Percentiles rank a stretch among this genome's conserved stretches.
phyloP scores from a whole-genome alignment of 2,113 vertebrate species.

The Chaenocephalus aceratus region DNA sequence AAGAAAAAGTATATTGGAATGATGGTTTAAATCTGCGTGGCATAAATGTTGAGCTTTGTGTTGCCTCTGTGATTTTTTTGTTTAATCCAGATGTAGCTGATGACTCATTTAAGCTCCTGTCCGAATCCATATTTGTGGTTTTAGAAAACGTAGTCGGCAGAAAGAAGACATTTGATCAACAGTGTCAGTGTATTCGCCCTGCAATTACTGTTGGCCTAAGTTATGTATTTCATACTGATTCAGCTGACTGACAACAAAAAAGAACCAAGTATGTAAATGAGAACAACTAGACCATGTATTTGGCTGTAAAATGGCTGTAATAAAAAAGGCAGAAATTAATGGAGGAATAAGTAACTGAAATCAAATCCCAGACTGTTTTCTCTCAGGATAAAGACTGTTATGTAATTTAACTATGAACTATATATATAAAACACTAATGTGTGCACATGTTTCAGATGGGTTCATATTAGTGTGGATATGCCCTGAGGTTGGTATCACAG shows the following conservation, averaged over 20 bases:
- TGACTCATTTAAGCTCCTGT: too few relatives aligned
- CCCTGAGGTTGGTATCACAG: constrained; percentile 42
- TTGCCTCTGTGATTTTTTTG: too few relatives aligned
- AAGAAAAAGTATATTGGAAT: too few relatives aligned
- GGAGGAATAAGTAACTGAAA: background rate
- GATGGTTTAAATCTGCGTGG: too few relatives aligned
- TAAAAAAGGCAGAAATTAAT: background rate
- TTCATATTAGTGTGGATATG: constrained; percentile 16
- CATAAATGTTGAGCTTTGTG: too few relatives aligned
- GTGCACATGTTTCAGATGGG: background rate
- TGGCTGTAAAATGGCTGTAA: background rate
- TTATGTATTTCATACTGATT: background rate
- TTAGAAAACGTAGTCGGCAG: background rate
- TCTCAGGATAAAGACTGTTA: background rate
- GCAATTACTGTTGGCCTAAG: background rate
- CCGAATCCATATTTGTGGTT: background rate
- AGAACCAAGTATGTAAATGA: background rate
- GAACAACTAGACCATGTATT: background rate
- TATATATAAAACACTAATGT: background rate
- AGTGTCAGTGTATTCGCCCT: background rate
- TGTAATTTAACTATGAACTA: background rate
- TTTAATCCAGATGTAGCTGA: too few relatives aligned
- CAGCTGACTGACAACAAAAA: background rate
- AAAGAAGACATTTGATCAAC: background rate
- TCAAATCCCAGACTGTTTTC: background rate